A percentile compares a stretch with the other conserved stretches of the same genome.
Conservation (phyloP, 2,888 invertebrate species). For the Oligia fasciuncula region DNA sequence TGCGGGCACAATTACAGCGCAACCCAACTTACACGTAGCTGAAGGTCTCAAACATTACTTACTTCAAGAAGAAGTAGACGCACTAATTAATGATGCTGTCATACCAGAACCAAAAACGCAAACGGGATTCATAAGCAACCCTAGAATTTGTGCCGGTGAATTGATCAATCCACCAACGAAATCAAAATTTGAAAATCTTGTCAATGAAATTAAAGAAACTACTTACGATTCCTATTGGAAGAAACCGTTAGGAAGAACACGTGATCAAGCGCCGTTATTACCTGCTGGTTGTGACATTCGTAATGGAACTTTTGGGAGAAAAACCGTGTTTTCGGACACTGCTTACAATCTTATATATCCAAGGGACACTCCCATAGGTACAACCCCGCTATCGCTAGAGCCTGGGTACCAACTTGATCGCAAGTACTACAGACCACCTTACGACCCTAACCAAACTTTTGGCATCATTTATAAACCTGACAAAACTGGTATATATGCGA, state of each 20-base stretch:
- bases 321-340: slow-evolving; percentile 40
- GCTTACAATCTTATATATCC: slow-evolving; percentile 73
- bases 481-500: slow-evolving; percentile 72
- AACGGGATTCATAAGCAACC: slow-evolving; percentile 35
- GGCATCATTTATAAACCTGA: slow-evolving; percentile 76
- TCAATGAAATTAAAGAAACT: slow-evolving; percentile 27
- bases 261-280: slow-evolving; percentile 13
- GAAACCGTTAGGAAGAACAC: not conserved
- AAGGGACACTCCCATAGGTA: slow-evolving; percentile 59
- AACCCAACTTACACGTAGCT: slow-evolving; percentile 54
- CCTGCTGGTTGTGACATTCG: slow-evolving; percentile 24
- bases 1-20: slow-evolving; percentile 68
- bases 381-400: slow-evolving; percentile 57
- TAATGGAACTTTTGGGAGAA: slow-evolving; percentile 66
- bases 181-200: slow-evolving; percentile 70
- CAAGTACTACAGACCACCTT: slow-evolving; percentile 75
- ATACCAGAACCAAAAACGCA: slow-evolving; percentile 45
- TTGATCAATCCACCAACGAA: slow-evolving; percentile 69
- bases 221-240: slow-evolving; percentile 33
- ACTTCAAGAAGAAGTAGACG: slow-evolving; percentile 73
- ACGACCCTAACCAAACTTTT: slow-evolving; percentile 75
- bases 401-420: slow-evolving; percentile 62
- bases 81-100: slow-evolving; percentile 71
- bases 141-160: slow-evolving; percentile 6
- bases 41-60: slow-evolving; percentile 65